Conservation (phyloP, 1,140 invertebrate species). For the Hestina assimilis region DNA sequence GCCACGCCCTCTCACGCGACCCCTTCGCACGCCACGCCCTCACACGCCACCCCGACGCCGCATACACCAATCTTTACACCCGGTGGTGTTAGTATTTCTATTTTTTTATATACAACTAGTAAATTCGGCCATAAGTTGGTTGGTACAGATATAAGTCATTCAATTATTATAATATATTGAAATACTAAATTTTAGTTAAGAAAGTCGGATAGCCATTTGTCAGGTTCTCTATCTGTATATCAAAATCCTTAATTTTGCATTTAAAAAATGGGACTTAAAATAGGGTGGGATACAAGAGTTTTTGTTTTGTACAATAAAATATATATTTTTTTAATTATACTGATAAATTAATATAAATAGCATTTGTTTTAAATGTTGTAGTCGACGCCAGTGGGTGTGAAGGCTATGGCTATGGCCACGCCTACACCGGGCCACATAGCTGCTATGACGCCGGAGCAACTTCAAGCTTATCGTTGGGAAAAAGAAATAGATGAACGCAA, state of each 20-base stretch:
- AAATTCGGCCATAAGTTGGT: too few relatives aligned
- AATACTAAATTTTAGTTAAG: too few relatives aligned
- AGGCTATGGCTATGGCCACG: constrained; percentile 98
- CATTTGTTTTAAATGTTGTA: constrained; percentile 39
- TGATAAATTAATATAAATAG: constrained; percentile 1
- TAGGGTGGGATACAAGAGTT: too few relatives aligned
- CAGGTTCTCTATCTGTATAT: too few relatives aligned
- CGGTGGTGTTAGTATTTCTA: constrained; percentile 80
- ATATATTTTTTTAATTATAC: too few relatives aligned
- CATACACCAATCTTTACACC: constrained; percentile 82
- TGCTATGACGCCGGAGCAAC: constrained; percentile 99
- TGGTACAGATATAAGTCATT: too few relatives aligned
- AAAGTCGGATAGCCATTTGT: too few relatives aligned
- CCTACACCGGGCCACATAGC: constrained; percentile 96
- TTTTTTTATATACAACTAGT: too few relatives aligned
- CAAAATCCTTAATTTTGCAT: too few relatives aligned
- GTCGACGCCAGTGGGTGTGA: constrained; percentile 94
- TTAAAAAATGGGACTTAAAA: too few relatives aligned
- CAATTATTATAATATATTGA: constrained; percentile 8
- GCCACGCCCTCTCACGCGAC: constrained; percentile 82
- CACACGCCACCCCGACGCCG: constrained; percentile 68
- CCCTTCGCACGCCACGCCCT: constrained; percentile 79
- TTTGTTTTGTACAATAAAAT: too few relatives aligned
- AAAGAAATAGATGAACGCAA: constrained; percentile 99
- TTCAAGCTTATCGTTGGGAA: constrained; percentile 99